Conservation (phyloP, 1,140 invertebrate genomes). For the Zaprionus ornatus region DNA sequence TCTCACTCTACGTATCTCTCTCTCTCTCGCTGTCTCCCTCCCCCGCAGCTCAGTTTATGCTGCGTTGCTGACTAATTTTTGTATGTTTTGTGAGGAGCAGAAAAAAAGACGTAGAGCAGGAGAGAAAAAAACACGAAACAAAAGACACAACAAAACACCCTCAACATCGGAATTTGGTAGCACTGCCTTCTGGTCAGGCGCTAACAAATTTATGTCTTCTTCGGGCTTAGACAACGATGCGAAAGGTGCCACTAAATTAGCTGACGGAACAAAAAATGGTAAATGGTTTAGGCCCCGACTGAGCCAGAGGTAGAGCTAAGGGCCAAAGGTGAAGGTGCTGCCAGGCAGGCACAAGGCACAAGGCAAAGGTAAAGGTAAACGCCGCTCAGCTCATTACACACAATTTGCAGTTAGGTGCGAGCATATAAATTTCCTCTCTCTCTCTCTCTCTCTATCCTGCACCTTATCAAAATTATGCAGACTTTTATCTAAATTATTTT, state of each 20-base stretch:
- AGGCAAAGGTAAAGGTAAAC: constrained; percentile 56
- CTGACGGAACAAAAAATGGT: constrained; percentile 25
- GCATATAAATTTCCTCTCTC: constrained; percentile 69
- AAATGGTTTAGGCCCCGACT: neutral
- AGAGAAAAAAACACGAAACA: constrained; percentile 18
- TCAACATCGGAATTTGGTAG: constrained; percentile 48
- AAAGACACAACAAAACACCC: constrained; percentile 53
- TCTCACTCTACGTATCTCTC: neutral
- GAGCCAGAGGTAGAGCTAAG: neutral
- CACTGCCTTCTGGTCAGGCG: constrained; percentile 56
- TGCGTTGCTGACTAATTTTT: constrained; percentile 61
- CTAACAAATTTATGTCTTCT: constrained; percentile 83
- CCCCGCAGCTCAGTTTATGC: neutral
- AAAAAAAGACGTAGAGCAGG: neutral
- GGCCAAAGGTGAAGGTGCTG: neutral
- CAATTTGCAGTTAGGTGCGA: constrained; percentile 82
- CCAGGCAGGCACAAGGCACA: neutral
- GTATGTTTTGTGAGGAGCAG: constrained; percentile 21
- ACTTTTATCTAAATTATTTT: constrained; percentile 76
- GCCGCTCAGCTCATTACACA: constrained; percentile 78
- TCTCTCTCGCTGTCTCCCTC: neutral
- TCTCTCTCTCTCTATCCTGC: neutral
- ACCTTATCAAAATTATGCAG: constrained; percentile 71
- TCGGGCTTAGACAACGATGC: constrained; percentile 61
- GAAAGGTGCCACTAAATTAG: constrained; percentile 74